phyloP scores from a whole-genome alignment of 2,113 vertebrate genomes.

The Mixornis gularis region DNA sequence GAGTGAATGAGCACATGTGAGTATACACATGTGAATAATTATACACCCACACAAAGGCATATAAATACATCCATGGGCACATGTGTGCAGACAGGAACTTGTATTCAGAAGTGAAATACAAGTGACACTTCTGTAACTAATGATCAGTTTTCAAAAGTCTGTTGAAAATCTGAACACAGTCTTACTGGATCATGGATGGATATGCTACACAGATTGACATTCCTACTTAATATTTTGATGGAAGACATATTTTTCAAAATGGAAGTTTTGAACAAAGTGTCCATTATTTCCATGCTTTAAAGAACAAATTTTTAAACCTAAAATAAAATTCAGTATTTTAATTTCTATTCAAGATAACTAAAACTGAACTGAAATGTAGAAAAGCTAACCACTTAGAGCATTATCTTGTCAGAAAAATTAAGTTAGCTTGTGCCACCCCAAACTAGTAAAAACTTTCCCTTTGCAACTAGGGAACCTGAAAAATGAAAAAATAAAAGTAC shows the following conservation, averaged over 20 bases:
- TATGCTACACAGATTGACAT: neutral
- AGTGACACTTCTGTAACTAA: neutral
- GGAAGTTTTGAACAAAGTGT: neutral
- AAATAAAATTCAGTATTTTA: neutral
- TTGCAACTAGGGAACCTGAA: neutral
- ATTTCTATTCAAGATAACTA: neutral
- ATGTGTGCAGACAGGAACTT: neutral
- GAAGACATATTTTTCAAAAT: neutral
- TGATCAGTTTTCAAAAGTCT: neutral
- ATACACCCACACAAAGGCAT: neutral
- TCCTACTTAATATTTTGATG: neutral
- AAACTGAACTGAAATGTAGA: neutral
- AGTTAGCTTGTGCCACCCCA: neutral
- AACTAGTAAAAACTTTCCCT: neutral
- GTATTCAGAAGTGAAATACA: neutral
- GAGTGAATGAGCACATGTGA: fast-evolving
- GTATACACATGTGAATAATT: too few species aligned
- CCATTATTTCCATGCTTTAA: neutral
- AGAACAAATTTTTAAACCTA: neutral
- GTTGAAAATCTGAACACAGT: neutral
- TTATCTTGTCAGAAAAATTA: neutral
- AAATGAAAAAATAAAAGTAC: neutral
- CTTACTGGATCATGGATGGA: neutral
- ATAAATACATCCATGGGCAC: fast-evolving
- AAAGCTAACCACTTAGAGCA: neutral